Evolutionary conservation across 2,797 vertebrate species (phyloP), one percentile per base, ranked within the genome.

Genomic region (Esox lucius): DNA sequence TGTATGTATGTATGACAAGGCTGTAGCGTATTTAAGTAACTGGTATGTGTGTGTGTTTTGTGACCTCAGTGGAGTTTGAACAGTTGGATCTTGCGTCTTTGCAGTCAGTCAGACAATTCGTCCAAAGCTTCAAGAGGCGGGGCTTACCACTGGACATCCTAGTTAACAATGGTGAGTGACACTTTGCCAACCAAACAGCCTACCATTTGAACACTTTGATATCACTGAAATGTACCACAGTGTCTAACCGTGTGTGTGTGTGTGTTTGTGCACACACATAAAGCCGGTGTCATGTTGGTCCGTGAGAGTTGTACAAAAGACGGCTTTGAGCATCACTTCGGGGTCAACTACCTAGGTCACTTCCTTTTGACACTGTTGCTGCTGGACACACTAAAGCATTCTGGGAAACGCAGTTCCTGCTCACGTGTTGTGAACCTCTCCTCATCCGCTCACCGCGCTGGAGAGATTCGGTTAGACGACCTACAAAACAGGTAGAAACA

Each of bases 201-300:
- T 59, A 22, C 56, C 8, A 0, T 22, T 1, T 9, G 11, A 59
- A 24, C 22, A n/a, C 7, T 11, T 24, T 22, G 53, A 22, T 59
- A 59, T 24, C 46, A 2, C 7, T 1, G 3, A 62, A 28, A 31
- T 66, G 22, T 53, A 46, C 6, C 7, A 22, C 67, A 80, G 77
- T 71, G 65, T 12, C 75, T 13, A 51, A 69, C 26, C 51, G 51
- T 76, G 24, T 28, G 62, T 68, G 49, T 46, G 28, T 59, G 48
- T 66, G 46, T 51, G 51, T 26, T 66, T 26, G 26, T 61, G 65
- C n/a, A 35, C 17, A 39, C 62, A 7, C 5, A 7, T 31, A 26
- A 80, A 98, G 97, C 95, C 3, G 96, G 91, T 28, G 93, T 97
- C 67, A 97, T 98, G 97, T 88, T 98, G 88, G 93, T 95, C 72